These are phyloP conservation scores for Nemopilema nomurai DNA, from an alignment of 30 jellyfish, hydroid and myxozoan genomes.

Conservation along the genomic window DNA sequence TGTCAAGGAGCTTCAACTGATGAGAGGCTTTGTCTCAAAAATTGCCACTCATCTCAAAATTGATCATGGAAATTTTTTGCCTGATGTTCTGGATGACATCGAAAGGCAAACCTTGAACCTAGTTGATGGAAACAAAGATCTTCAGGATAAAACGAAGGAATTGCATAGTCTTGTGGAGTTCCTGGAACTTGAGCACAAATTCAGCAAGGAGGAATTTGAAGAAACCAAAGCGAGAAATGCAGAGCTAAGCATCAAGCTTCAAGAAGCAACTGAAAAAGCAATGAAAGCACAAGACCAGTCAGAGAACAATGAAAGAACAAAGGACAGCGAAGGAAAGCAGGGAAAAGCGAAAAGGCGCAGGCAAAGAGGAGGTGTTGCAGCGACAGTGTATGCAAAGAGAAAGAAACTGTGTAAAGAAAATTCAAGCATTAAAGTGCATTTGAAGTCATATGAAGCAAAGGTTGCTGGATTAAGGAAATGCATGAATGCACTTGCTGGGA, in stretches of 20 bases:
- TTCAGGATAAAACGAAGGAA: background rate
- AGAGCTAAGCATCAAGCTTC: background rate
- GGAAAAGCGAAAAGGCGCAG: background rate
- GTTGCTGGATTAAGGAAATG: background rate
- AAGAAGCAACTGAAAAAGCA: background rate
- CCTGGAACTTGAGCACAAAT: slow-evolving; percentile 8
- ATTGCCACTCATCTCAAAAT: background rate
- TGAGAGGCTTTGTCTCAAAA: background rate
- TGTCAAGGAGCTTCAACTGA: background rate
- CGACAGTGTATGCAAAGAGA: background rate
- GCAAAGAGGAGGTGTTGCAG: background rate
- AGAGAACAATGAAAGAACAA: too few species aligned
- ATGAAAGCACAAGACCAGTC: background rate
- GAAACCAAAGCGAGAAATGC: background rate
- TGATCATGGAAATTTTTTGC: background rate
- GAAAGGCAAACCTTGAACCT: background rate
- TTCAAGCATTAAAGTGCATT: background rate
- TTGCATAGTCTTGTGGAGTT: slow-evolving; percentile 14
- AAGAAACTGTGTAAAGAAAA: background rate
- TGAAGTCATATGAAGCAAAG: background rate
- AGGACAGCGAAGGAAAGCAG: background rate
- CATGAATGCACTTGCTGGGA: background rate
- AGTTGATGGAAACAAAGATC: background rate
- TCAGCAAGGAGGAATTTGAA: background rate
- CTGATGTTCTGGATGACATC: background rate